phyloP scores from a whole-genome alignment of 2,113 vertebrate species.

The Tympanuchus pallidicinctus region DNA sequence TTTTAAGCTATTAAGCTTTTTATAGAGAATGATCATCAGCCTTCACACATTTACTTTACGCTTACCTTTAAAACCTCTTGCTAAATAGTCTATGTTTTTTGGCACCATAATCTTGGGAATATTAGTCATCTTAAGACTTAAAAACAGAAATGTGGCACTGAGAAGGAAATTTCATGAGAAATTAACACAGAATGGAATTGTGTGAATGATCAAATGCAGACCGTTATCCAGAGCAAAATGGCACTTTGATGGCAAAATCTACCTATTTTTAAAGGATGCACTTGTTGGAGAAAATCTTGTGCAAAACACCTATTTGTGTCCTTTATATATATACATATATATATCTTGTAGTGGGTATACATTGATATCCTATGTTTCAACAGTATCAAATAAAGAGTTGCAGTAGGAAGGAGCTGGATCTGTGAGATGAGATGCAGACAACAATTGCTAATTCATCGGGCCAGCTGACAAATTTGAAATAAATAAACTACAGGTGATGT shows the following conservation, averaged over 20 bases:
- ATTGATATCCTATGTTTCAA: background rate
- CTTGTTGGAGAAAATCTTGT: background rate
- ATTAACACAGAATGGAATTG: background rate
- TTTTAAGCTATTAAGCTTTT: conserved; percentile 4
- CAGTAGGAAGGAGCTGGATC: background rate
- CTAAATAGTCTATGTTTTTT: background rate
- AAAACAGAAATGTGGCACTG: background rate
- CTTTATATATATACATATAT: background rate
- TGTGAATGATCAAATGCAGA: background rate
- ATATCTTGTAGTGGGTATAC: background rate
- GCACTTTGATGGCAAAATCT: background rate
- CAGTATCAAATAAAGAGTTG: background rate
- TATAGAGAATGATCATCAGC: background rate
- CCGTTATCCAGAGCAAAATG: background rate
- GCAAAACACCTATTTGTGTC: background rate
- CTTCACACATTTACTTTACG: background rate
- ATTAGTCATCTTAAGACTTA: background rate
- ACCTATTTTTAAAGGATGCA: background rate
- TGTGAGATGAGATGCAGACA: background rate
- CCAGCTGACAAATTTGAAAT: background rate
- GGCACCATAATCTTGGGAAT: background rate
- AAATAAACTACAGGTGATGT: background rate
- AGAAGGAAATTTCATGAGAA: background rate
- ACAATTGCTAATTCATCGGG: background rate
- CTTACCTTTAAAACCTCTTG: background rate